Evolutionary conservation across 1,140 invertebrate genomes (phyloP), one percentile per base, ranked within the genome.

Genomic region (Meloidogyne floridensis): DNA sequence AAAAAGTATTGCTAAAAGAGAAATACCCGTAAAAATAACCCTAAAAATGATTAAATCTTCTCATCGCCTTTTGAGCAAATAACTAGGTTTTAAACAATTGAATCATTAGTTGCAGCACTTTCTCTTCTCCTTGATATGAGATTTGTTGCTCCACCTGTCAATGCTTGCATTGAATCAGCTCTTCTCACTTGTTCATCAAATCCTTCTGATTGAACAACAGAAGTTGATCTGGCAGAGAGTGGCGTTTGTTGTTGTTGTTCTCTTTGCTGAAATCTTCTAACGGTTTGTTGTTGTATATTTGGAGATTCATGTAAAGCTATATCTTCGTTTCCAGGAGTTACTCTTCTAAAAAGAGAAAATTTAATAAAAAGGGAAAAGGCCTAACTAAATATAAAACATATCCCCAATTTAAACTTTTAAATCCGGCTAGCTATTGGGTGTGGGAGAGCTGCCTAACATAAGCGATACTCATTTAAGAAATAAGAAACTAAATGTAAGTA

Each of bases 71-170:
- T 65, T 65, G 59, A 65, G 59, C 59, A 65, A 65, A 65, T 65
- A n/a, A 65, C 6, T n/a, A 18, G n/a, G n/a, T 65, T 47, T 47
- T 3, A 65, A 65, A 65, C 59, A 65, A 65, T 65, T 8, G 59
- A 65, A 65, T 65, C 59, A 65, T 65, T 65, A n/a, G 59, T 65
- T 65, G 15, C n/a, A 65, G n/a, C n/a, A 65, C n/a, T 65, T 11
- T 65, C 59, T n/a, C 59, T 15, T 65, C n/a, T 65, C 7, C 59
- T 65, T 65, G 59, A 0, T 7, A n/a, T 65, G 0, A 65, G 15
- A 15, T 2, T n/a, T 7, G n/a, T 6, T 32, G 32, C 32, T 18
- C 15, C 10, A n/a, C 1, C n/a, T 18, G 15, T 0, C n/a, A 65
- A 65, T n/a, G n/a, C n/a, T 65, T 65, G 59, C 59, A 65, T 65